Evolutionary conservation across 1,140 invertebrate species (phyloP).

Genomic region (Orius laevigatus): DNA sequence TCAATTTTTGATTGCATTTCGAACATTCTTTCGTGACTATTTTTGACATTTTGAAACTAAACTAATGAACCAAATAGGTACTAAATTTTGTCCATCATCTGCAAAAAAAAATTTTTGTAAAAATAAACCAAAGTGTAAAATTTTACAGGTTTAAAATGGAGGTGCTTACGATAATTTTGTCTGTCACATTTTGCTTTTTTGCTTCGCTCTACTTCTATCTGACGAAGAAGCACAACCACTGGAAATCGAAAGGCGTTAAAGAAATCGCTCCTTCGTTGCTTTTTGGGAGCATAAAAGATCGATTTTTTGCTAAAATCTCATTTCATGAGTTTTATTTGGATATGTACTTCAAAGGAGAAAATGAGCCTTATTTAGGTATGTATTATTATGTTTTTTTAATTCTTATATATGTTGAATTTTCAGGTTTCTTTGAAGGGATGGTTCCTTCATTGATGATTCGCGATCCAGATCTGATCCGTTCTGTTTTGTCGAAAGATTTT

Average conservation of each 20-base stretch:
- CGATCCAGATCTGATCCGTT: slow-evolving; percentile 36
- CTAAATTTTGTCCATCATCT: no score
- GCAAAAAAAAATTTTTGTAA: no score
- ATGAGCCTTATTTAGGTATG: slow-evolving; percentile 1
- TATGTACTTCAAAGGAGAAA: background rate
- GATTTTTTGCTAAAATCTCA: background rate
- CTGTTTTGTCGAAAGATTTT: slow-evolving; percentile 36
- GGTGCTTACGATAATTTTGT: no score
- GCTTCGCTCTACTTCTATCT: background rate
- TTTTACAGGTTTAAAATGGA: no score
- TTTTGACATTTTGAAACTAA: no score
- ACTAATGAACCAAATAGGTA: no score
- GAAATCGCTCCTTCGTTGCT: slow-evolving; percentile 1
- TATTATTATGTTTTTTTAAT: background rate
- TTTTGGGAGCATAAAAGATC: slow-evolving; percentile 2
- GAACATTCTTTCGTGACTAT: no score
- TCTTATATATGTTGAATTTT: no score
- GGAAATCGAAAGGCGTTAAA: background rate
- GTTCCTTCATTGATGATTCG: background rate
- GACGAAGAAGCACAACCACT: background rate
- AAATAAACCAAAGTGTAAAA: no score
- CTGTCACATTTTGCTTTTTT: no score
- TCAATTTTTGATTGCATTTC: no score
- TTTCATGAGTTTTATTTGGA: slow-evolving; percentile 1
- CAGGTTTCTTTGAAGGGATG: slow-evolving; percentile 11